These are phyloP conservation scores for Colletes gigas DNA, from an alignment of 1,140 invertebrate species.

Conservation along the genomic window DNA sequence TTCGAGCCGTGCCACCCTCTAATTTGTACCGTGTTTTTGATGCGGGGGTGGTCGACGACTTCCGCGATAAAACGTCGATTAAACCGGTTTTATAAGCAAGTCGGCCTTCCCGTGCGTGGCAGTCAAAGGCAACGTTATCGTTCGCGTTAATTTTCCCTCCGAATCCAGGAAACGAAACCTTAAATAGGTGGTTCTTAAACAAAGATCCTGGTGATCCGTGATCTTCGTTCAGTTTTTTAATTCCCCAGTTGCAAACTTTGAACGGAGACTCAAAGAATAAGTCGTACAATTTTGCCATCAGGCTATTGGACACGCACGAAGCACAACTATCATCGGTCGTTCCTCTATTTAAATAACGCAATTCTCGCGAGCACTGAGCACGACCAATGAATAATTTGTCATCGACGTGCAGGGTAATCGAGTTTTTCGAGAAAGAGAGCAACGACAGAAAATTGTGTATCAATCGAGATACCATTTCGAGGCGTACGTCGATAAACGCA, in stretches of 20 bases:
- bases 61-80: background rate
- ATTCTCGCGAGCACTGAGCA: background rate
- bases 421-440: conserved; percentile 4
- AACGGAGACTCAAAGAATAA: no score
- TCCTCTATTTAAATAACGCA: background rate
- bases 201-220: no score
- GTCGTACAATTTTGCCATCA: background rate
- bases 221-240: no score
- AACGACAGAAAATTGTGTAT: no score
- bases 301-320: no score
- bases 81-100: conserved; percentile 8
- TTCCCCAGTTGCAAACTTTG: no score
- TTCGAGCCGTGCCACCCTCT: background rate
- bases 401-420: background rate
- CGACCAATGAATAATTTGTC: conserved; percentile 8
- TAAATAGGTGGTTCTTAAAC: background rate
- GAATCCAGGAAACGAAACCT: background rate
- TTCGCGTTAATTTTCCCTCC: background rate
- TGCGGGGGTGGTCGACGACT: background rate
- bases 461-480: background rate
- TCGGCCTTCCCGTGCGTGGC: background rate
- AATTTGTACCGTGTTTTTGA: conserved; percentile 1
- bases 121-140: background rate
- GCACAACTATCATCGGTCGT: no score
- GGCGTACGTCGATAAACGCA: background rate